A percentile compares a stretch with the other conserved stretches of the same genome.
These are phyloP conservation scores for Solenodon paradoxus DNA, from an alignment of 2,113 vertebrate genomes.

Conservation along the genomic window DNA sequence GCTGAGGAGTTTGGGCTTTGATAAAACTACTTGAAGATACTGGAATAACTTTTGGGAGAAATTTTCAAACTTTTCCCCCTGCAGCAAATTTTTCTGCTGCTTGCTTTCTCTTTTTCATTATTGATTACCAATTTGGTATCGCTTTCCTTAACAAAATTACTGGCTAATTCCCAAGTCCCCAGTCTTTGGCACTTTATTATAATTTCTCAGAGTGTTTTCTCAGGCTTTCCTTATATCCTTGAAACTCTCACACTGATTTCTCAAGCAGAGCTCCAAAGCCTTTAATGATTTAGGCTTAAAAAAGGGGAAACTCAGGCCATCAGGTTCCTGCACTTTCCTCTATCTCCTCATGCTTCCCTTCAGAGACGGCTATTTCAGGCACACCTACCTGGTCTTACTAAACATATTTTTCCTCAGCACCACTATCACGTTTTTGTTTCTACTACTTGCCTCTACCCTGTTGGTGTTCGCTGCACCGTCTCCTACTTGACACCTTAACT, in stretches of 20 bases:
- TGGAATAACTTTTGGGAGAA: constrained; percentile 1
- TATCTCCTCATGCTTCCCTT: neutral
- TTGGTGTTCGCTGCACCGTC: neutral
- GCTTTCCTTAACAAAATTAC: neutral
- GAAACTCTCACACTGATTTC: neutral
- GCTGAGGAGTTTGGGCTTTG: neutral
- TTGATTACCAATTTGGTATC: neutral
- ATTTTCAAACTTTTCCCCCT: neutral
- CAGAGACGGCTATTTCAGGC: neutral
- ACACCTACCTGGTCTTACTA: neutral
- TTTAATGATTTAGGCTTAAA: neutral
- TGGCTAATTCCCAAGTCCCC: neutral
- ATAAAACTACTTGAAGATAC: neutral
- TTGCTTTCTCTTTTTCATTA: neutral
- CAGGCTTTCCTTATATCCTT: neutral
- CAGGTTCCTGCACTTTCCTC: neutral
- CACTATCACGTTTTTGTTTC: neutral
- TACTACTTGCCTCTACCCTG: neutral
- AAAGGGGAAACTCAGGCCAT: neutral
- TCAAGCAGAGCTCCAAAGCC: neutral
- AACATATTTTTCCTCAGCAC: neutral
- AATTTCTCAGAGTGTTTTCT: neutral
- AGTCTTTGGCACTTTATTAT: neutral
- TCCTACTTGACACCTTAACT: neutral
- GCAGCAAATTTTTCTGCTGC: neutral